phyloP scores from a whole-genome alignment of 2,888 invertebrate genomes.

The Escarpia spicata region DNA sequence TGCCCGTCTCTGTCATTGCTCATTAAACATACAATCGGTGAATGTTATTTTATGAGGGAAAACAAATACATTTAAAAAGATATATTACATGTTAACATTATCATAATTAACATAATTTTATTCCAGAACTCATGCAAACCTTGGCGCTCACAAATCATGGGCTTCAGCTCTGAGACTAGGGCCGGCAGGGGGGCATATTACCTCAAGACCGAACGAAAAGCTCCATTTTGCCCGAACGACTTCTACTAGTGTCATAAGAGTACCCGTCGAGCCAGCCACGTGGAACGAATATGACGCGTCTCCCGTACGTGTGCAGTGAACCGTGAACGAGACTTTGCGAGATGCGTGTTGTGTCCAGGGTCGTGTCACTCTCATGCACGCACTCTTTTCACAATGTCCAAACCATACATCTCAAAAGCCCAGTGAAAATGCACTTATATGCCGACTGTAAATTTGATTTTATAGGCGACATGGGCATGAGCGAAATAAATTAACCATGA shows the following conservation, averaged over 20 bases:
- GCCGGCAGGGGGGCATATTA: neutral
- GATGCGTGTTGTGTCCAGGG: neutral
- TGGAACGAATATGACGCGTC: neutral
- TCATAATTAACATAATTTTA: neutral
- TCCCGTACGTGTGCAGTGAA: neutral
- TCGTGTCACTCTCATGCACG: neutral
- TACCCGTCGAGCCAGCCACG: neutral
- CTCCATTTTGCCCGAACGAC: neutral
- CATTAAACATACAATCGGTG: too few species aligned
- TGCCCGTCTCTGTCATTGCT: too few species aligned
- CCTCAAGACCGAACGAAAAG: neutral
- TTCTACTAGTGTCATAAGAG: neutral
- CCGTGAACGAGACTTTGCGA: neutral
- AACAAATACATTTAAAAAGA: neutral
- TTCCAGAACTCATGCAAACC: neutral
- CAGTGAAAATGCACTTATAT: neutral
- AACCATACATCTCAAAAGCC: neutral
- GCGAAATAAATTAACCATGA: neutral
- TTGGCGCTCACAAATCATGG: constrained; percentile 4
- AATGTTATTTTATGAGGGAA: too few species aligned
- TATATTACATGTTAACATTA: neutral
- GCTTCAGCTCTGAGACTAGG: neutral
- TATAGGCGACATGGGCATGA: neutral
- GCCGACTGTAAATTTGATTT: neutral
- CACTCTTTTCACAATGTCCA: neutral